These are phyloP conservation scores for Garra rufa DNA, from an alignment of 2,113 vertebrate genomes.

Conservation along the genomic window DNA sequence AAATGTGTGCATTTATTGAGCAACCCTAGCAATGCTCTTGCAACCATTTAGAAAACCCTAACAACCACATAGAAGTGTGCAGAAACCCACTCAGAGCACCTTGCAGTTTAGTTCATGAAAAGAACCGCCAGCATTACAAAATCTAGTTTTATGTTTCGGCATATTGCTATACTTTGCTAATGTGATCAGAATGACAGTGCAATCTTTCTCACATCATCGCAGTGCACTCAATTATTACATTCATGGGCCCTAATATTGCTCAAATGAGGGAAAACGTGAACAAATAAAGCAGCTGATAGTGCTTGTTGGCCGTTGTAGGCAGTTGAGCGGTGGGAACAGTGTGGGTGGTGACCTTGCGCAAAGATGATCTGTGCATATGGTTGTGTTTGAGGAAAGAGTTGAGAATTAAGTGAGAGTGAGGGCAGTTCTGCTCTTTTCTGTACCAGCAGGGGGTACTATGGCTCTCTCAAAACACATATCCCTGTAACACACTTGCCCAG, in stretches of 20 bases:
- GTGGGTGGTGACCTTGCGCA: constrained; percentile 13
- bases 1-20: background rate
- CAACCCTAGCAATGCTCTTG: background rate
- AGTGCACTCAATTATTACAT: background rate
- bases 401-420: background rate
- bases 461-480: constrained; percentile 19
- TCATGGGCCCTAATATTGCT: background rate
- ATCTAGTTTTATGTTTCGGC: background rate
- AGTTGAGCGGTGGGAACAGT: background rate
- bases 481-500: background rate
- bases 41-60: background rate
- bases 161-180: background rate
- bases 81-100: background rate
- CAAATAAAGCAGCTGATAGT: background rate
- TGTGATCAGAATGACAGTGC: background rate
- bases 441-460: constrained; percentile 53
- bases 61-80: background rate
- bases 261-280: background rate
- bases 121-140: background rate
- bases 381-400: background rate
- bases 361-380: constrained; percentile 15
- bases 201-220: background rate
- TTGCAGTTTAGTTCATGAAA: background rate
- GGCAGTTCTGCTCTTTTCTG: background rate
- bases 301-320: background rate